Evolutionary conservation across 1,140 invertebrate genomes (phyloP).

Genomic region (Eulimnadia texana): DNA sequence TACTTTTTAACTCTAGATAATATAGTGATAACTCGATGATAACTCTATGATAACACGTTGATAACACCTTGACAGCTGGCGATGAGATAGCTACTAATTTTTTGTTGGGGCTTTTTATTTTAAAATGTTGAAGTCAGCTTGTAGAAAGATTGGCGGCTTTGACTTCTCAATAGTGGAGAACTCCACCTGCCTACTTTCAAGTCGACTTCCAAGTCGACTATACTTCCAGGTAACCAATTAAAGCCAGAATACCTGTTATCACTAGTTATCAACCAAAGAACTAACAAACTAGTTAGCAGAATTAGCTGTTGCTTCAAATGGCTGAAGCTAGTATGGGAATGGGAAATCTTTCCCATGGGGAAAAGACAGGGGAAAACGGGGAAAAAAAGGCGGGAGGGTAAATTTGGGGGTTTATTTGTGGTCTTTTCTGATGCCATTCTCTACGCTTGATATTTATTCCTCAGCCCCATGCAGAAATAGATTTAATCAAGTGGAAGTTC

Average conservation of each 20-base stretch:
- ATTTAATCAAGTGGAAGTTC: neutral
- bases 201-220: neutral
- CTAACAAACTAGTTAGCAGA: neutral
- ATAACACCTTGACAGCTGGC: too few relatives aligned
- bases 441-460: neutral
- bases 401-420: neutral
- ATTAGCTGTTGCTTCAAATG: neutral
- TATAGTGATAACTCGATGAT: too few relatives aligned
- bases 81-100: too few relatives aligned
- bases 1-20: too few relatives aligned
- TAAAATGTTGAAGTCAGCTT: neutral
- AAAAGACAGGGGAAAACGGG: neutral
- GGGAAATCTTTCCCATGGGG: neutral
- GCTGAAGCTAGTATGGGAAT: too few relatives aligned
- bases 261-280: neutral
- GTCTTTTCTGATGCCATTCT: neutral
- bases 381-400: neutral
- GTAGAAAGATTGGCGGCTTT: neutral
- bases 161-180: neutral
- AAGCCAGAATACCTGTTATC: neutral
- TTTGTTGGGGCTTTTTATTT: neutral
- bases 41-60: too few relatives aligned
- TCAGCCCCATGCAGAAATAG: neutral
- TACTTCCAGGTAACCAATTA: neutral
- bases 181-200: neutral